Base-by-base conservation (phyloP, 2,888 invertebrate species). In the Amblyjoppa fuscipennis region DNA sequence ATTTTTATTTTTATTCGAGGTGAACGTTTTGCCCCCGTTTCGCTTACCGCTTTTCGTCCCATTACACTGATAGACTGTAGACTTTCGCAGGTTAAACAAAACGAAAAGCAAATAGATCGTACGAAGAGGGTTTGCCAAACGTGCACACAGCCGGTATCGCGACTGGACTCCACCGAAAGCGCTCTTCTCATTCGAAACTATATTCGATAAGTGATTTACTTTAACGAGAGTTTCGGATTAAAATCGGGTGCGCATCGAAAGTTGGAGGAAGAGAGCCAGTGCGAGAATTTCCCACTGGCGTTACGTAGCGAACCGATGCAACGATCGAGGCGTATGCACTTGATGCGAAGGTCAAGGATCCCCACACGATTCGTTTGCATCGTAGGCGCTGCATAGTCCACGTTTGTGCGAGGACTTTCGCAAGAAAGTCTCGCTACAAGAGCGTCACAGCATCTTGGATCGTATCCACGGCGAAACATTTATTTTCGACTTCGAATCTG, bases 311-410 rank as follows among this genome's bases (percentile, higher is more conserved):
- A 64, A 51, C 51, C 51, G 66, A 66, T 64, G 64, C 20, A 64
- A 64, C 34, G 75, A 64, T 76, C 16, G 34, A 13, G 49, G 34
- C 76, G 20, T 28, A 41, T 51, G 69, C 81, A 75, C 71, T 76
- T 45, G 73, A 73, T 11, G 20, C 82, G 80, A 85, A 82, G 82
- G 80, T 83, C 82, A 83, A 85, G 85, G 76, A 83, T 85, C 83
- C 73, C 73, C 77, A 64, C 84, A 38, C 59, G 51, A 56, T 56
- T 51, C 59, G 11, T n/a, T 41, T 34, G 71, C 74, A 49, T 41
- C 74, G 25, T 11, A 2, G 20, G 45, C 51, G 25, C 51, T 20
- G 20, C 56, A 66, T 53, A 51, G 34, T 59, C 34, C 31, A 66
- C 28, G 0, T 20, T 20, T 45, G 49, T 49, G 49, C 59, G 69